These are phyloP conservation scores for Cryptosula pallasiana DNA, from an alignment of 2,888 invertebrate genomes.

Conservation along the genomic window DNA sequence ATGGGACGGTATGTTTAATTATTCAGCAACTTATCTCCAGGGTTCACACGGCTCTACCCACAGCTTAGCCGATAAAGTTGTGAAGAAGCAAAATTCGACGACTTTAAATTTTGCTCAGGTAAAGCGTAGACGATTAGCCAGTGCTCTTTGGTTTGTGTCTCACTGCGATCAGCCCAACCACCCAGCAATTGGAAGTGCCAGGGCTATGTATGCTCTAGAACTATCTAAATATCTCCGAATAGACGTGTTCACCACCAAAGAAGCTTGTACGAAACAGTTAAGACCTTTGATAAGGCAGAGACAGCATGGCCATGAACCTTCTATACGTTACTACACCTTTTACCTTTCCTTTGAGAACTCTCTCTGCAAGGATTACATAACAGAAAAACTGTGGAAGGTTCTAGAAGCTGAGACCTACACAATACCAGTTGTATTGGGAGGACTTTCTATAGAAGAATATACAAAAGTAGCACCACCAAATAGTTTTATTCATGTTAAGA, in stretches of 20 bases:
- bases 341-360: neutral
- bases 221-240: neutral
- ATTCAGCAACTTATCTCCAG: neutral
- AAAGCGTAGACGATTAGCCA: neutral
- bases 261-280: neutral
- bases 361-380: neutral
- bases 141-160: neutral
- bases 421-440: neutral
- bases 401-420: neutral
- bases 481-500: neutral
- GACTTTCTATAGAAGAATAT: neutral
- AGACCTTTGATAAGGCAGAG: neutral
- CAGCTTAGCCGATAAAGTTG: neutral
- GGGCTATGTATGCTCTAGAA: neutral
- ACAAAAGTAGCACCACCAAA: neutral
- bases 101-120: neutral
- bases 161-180: neutral
- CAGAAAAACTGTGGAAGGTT: neutral
- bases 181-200: neutral
- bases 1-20: neutral
- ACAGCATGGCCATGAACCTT: neutral
- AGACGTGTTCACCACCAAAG: neutral
- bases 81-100: neutral
- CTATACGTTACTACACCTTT: neutral
- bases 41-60: neutral